A percentile compares a stretch with the other conserved stretches of the same genome.
These are phyloP conservation scores for Drosophila navojoa DNA, from an alignment of 1,140 invertebrate genomes.

Conservation along the genomic window DNA sequence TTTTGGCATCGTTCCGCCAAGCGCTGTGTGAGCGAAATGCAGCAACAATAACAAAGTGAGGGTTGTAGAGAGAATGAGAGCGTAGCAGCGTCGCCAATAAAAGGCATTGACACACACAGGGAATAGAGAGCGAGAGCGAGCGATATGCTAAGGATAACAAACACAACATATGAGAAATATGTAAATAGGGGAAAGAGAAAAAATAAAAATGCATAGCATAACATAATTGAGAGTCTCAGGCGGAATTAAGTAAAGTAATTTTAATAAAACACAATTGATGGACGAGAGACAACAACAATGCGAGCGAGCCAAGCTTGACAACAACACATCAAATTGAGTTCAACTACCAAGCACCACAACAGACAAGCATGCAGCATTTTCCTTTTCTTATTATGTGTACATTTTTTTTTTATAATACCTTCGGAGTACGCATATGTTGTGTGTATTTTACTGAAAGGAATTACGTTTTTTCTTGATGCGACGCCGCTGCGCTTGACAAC, in stretches of 20 bases:
- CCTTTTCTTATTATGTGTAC: constrained; percentile 15
- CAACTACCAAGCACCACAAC: constrained; percentile 12
- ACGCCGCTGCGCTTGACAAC: constrained; percentile 43
- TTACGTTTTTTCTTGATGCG: constrained; percentile 48
- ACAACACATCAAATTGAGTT: constrained; percentile 37
- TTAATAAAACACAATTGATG: constrained; percentile 72
- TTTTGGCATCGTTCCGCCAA: constrained; percentile 14
- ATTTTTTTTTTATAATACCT: constrained; percentile 15
- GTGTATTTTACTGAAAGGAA: constrained; percentile 35
- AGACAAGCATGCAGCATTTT: constrained; percentile 34
- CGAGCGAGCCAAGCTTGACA: constrained; percentile 22
- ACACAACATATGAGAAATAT: constrained; percentile 26
- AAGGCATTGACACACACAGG: constrained; percentile 22
- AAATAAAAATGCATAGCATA: not conserved
- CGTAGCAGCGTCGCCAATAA: not conserved
- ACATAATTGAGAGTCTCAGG: constrained; percentile 11
- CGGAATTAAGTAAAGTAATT: constrained; percentile 64
- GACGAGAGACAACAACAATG: constrained; percentile 23
- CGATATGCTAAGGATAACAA: constrained; percentile 32
- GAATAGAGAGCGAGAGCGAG: not conserved
- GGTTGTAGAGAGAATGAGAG: constrained; percentile 29
- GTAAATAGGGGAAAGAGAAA: not conserved
- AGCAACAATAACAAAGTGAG: constrained; percentile 24
- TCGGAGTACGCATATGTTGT: not conserved
- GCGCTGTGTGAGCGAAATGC: not conserved